Base-by-base conservation (phyloP, 2,113 vertebrate genomes). In the Tursiops truncatus region DNA sequence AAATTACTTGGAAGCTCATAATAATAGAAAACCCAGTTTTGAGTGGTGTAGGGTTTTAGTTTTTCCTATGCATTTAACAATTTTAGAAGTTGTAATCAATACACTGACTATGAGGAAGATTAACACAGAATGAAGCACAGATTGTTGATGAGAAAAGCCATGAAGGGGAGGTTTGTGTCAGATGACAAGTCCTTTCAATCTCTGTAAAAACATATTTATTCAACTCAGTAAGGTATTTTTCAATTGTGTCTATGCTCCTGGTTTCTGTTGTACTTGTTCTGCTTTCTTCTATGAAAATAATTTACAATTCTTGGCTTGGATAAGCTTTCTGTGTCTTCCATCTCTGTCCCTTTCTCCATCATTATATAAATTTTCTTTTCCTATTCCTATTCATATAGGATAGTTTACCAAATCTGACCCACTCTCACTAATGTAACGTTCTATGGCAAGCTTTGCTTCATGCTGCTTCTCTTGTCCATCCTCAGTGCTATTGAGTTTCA, bases 341-440 rank as follows among this genome's bases (percentile, higher is more conserved):
- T 73, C 33, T 83, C 47, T 82, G 47, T 68, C 5, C 2, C 36
- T 33, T 88, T 58, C 20, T 89, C 36, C 33, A 18, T 33, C 47
- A 25, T 31, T 38, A 20, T 6, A 9, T 53, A 6, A 6, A 50
- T 28, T 76, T 68, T 14, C 25, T 81, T 53, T n/a, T 28, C 14
- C 31, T 33, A 2, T 26, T 67, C 53, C 44, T 56, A 18, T 5
- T 4, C 31, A 2, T 7, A 47, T 18, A 65, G 12, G 18, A 17
- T 7, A 4, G 2, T 33, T 84, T 14, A 23, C 65, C n/a, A 58
- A 1, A 3, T 13, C 4, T 2, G 70, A 26, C 15, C 25, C 14
- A 0, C 2, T 11, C 13, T 31, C 53, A 28, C 67, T 18, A 44
- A 5, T 6, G 17, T 23, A 36, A 50, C 0, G 8, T 41, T 9